phyloP scores from a whole-genome alignment of 2,888 invertebrate genomes.

The Xanthorhoe spadicearia region DNA sequence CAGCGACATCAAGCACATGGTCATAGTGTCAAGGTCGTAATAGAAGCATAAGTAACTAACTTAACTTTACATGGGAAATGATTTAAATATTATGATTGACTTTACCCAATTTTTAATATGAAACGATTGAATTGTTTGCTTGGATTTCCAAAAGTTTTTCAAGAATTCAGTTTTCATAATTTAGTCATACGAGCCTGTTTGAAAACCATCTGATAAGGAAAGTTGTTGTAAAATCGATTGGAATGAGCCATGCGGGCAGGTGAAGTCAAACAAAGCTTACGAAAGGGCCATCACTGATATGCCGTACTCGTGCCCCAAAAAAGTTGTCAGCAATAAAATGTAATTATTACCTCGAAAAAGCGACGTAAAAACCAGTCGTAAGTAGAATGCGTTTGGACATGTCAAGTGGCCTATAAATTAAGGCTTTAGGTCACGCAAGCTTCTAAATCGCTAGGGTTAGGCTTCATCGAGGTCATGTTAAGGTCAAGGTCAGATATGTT shows the following conservation, averaged over 20 bases:
- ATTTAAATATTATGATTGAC: neutral
- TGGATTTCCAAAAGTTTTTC: neutral
- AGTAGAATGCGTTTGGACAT: slow-evolving; percentile 21
- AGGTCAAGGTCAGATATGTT: slow-evolving; percentile 39
- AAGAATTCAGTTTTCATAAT: neutral
- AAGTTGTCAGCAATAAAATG: slow-evolving; percentile 9
- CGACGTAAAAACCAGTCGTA: slow-evolving; percentile 14
- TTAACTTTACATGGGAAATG: slow-evolving; percentile 18
- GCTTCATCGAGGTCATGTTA: slow-evolving; percentile 34
- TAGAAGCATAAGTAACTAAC: slow-evolving; percentile 32
- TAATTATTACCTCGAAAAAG: slow-evolving; percentile 13
- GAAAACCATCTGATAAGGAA: slow-evolving; percentile 17
- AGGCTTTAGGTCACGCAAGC: slow-evolving; percentile 39
- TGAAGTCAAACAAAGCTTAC: slow-evolving; percentile 12
- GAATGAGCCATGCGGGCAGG: slow-evolving; percentile 12
- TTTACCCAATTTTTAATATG: neutral
- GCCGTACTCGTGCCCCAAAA: neutral
- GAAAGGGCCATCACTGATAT: slow-evolving; percentile 1
- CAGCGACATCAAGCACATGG: slow-evolving; percentile 43
- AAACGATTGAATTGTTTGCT: neutral
- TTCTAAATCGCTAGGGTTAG: slow-evolving; percentile 41
- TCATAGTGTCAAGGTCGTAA: slow-evolving; percentile 52
- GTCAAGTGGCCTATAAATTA: slow-evolving; percentile 31
- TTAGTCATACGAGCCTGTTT: neutral
- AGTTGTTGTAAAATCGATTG: slow-evolving; percentile 20